Base-by-base conservation (phyloP, 1,140 invertebrate species). In the Sminthurinus signatus region DNA sequence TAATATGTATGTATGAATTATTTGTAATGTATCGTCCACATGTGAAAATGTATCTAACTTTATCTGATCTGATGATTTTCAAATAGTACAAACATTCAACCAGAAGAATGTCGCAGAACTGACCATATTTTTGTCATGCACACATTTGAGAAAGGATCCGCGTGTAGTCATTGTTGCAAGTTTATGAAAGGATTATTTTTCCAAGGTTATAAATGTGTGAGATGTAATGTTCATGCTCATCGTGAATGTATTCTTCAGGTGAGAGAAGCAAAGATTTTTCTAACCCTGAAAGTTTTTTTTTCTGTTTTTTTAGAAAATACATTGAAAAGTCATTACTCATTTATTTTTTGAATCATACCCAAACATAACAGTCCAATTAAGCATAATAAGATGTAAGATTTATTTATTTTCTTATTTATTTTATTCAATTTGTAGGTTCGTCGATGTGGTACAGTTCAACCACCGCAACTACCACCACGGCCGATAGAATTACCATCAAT, bases 31-130 rank as follows among this genome's bases (percentile, higher is more conserved):
- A n/a, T n/a, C n/a, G n/a, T n/a, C n/a, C n/a, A n/a, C n/a, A n/a
- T n/a, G n/a, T n/a, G n/a, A n/a, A n/a, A n/a, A n/a, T n/a, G n/a
- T n/a, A n/a, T n/a, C n/a, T n/a, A n/a, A n/a, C n/a, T n/a, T n/a
- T n/a, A n/a, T n/a, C n/a, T n/a, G n/a, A n/a, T n/a, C 8, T 17
- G 36, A 10, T 15, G 19, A 48, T 17, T 64, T 65, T 73, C 76
- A 17, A 8, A 48, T 76, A 92, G 89, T 74, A 92, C 96, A 72
- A 96, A 94, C 76, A 82, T 95, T 28, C 85, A 89, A 73, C 93
- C 93, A 0, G 76, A 84, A 1, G 85, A 85, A 0, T 85, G 86
- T 70, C 81, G 84, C 28, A 83, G 82, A 65, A 91, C 88, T 1
- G 88, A 89, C 76, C 87, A 88, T 77, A 32, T 59, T 4, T 93